These are phyloP conservation scores for Diaprepes abbreviatus DNA, from an alignment of 2,888 invertebrate species.

Conservation along the genomic window DNA sequence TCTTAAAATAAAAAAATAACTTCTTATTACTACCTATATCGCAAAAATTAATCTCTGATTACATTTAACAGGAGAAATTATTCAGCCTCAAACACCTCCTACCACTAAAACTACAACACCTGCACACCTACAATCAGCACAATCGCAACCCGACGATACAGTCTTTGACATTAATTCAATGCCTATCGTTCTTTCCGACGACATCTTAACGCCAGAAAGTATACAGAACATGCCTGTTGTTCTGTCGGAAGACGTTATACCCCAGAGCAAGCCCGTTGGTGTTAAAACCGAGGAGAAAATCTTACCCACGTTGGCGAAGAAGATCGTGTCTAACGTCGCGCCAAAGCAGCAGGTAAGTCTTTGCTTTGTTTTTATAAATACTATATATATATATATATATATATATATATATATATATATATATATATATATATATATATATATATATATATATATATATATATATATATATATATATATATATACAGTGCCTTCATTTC, in stretches of 20 bases:
- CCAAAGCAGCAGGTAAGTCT: slow-evolving; percentile 34
- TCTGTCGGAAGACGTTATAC: slow-evolving; percentile 33
- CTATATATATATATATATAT: background rate
- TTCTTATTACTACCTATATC: too few relatives aligned
- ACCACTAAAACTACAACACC: slow-evolving; percentile 26
- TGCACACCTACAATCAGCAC: slow-evolving; percentile 29
- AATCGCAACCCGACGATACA: slow-evolving; percentile 61
- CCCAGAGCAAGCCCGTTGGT: slow-evolving; percentile 1
- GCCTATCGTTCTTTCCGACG: slow-evolving; percentile 82
- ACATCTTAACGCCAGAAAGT: slow-evolving; percentile 76
- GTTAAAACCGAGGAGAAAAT: slow-evolving; percentile 24
- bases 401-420: too few relatives aligned
- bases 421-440: too few relatives aligned
- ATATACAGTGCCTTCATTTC: too few relatives aligned
- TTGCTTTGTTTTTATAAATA: too few relatives aligned
- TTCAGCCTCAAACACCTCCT: slow-evolving; percentile 54
- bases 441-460: too few relatives aligned
- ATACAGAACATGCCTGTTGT: slow-evolving; percentile 70
- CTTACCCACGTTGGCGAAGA: slow-evolving; percentile 28
- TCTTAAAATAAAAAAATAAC: too few relatives aligned
- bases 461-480: too few relatives aligned
- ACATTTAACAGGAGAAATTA: slow-evolving; percentile 59
- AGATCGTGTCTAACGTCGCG: slow-evolving; percentile 9
- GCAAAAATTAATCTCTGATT: too few relatives aligned
- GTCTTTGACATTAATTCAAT: slow-evolving; percentile 82